Base-by-base conservation (phyloP, 1,140 invertebrate genomes). In the Caenorhabditis tropicalis region DNA sequence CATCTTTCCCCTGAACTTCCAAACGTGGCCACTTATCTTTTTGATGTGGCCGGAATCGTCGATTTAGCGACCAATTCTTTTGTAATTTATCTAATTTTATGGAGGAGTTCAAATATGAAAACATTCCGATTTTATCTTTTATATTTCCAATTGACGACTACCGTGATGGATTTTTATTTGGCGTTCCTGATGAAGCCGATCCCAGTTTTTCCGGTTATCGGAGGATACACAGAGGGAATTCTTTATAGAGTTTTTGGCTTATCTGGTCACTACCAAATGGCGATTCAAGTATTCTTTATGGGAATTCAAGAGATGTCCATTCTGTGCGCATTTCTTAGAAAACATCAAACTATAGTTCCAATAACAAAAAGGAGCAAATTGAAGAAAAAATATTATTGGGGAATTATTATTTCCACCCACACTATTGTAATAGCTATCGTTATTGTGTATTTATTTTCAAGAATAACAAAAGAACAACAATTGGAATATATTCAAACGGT, bases 331-430 rank as follows among this genome's bases (percentile, higher is more conserved):
- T 65, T 65, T 19, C 31, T 65, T 21, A 16, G 31, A 65, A 65
- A 65, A 36, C 58, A 65, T 36, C 58, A 65, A 65, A n/a, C 58
- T n/a, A 65, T 65, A 19, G 58, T 65, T 7, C 33, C 58, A 7
- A 36, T 65, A 10, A 36, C 33, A 36, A 33, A 19, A 7, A 16
- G 9, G 9, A 9, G 19, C 10, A 16, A 65, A 65, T 10, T 65
- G 31, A 36, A 39, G 29, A 39, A 65, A 36, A 15, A 7, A 0
- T 4, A 16, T 19, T 36, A 65, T 16, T 65, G 58, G 58, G n/a
- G 29, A 6, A 9, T 65, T 0, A 65, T 65, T 65, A 6, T 33
- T 10, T 16, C 21, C 4, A 2, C 21, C 9, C 58, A 65, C 19
- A 16, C 36, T 0, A 3, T 16, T 36, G n/a, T 65, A 1, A 5